Base-by-base conservation (phyloP, 2,888 invertebrate species). In the Dolichopus griseipennis region DNA sequence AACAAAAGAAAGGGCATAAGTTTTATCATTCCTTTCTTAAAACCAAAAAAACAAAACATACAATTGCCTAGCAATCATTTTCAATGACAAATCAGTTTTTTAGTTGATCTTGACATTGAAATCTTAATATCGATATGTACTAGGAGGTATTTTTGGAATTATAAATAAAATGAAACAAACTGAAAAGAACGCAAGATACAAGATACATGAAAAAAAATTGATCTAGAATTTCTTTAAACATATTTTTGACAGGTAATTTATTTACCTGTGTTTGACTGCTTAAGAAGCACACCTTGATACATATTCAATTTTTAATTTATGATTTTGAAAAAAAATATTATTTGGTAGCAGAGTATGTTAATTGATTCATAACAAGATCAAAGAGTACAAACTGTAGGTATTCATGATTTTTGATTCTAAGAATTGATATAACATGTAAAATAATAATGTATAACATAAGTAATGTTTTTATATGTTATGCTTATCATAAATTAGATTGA, bases 51-150 rank as follows among this genome's bases (percentile, higher is more conserved):
- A 27, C 5, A 27, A 27, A n/a, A n/a, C n/a, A 27, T 27, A n/a
- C 27, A 2, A 27, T 27, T 27, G 2, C 27, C 27, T 27, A 27
- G 27, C 12, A 37, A 37, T 37, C 37, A 52, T 52, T 52, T 52
- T 52, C 52, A 52, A 52, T 52, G 52, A 52, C 52, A 18, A 52
- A 52, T 52, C n/a, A 6, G 18, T 52, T 52, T 52, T 7, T 2
- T 52, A 18, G 52, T 52, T 52, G 52, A 52, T 52, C 52, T 18
- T 52, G 52, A 52, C 52, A 52, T 52, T 52, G 52, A 52, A 52
- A 52, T 52, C 52, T 52, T 52, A 12, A 52, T 7, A 18, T 52
- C 15, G 52, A 52, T 12, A 52, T 18, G 2, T 15, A n/a, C 18
- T n/a, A 52, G 6, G 18, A 6, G 18, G 9, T 41, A 12, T 41